Conservation (phyloP, 1,140 invertebrate genomes). For the Colletes gigas region DNA sequence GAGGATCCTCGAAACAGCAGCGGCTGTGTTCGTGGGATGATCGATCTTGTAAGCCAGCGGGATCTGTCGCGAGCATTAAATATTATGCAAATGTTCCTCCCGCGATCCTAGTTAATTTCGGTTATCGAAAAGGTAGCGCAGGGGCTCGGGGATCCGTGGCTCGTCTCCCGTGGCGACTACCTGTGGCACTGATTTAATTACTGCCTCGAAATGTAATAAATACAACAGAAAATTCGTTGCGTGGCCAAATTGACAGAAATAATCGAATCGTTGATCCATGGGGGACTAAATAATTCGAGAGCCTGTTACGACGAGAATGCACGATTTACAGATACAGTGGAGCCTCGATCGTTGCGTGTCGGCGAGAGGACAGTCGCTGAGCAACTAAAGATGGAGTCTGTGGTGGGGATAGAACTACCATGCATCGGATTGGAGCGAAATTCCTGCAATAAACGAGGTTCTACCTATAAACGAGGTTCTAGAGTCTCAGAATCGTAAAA, state of each 20-base stretch:
- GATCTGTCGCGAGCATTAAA: conserved; percentile 52
- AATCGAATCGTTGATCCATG: no score
- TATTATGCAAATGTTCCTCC: conserved; percentile 52
- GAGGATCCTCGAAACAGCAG: conserved; percentile 33
- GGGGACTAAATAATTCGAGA: no score
- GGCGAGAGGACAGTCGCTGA: no score
- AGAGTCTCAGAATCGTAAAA: no score
- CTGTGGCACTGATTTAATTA: conserved; percentile 23
- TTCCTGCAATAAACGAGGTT: no score
- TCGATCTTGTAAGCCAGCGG: conserved; percentile 49
- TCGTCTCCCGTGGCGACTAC: conserved; percentile 12
- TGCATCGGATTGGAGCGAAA: no score
- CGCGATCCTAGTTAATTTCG: conserved; percentile 32
- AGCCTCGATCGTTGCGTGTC: no score
- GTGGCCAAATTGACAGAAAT: not conserved
- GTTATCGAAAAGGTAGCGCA: conserved; percentile 23
- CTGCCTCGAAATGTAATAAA: not conserved
- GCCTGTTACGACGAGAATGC: no score
- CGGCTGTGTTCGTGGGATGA: conserved; percentile 29
- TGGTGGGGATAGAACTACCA: no score
- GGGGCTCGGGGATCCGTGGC: conserved; percentile 14
- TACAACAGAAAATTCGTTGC: not conserved
- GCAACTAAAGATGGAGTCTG: no score
- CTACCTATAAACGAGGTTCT: no score
- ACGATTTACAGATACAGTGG: no score